Conservation (phyloP, 1,140 invertebrate genomes). For the Caenorhabditis latens region DNA sequence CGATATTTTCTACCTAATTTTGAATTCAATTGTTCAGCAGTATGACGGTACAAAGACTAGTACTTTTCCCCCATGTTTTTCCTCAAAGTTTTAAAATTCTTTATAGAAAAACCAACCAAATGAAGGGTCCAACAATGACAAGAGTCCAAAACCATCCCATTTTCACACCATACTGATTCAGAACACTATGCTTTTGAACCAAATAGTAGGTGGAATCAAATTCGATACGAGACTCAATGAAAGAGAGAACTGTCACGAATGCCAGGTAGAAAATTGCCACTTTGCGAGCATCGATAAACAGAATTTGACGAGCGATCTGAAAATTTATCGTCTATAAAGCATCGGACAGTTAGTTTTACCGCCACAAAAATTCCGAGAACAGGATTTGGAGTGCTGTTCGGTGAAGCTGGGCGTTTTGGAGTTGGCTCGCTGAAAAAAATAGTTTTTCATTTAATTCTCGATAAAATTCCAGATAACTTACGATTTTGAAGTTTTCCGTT, state of each 20-base stretch:
- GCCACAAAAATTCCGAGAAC: slow-evolving; percentile 1
- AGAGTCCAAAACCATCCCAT: slow-evolving; percentile 77
- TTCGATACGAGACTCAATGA: slow-evolving; percentile 26
- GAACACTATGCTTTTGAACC: slow-evolving; percentile 74
- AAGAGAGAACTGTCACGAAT: slow-evolving; percentile 1
- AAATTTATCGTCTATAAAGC: background rate
- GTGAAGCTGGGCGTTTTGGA: background rate
- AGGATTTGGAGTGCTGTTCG: slow-evolving; percentile 9
- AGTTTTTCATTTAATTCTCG: background rate
- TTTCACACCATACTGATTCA: slow-evolving; percentile 75
- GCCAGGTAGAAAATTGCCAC: slow-evolving; percentile 35
- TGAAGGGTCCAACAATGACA: slow-evolving; percentile 69
- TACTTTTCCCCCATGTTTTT: too few species aligned
- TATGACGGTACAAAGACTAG: too few species aligned
- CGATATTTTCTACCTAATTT: too few species aligned
- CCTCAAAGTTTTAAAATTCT: background rate
- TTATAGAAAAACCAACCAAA: slow-evolving; percentile 69
- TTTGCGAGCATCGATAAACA: slow-evolving; percentile 37
- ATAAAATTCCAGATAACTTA: background rate
- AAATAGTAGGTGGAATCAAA: slow-evolving; percentile 40
- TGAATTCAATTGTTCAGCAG: too few species aligned
- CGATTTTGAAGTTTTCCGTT: background rate
- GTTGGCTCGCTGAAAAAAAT: background rate
- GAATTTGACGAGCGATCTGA: slow-evolving; percentile 34
- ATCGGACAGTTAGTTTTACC: background rate